A percentile compares a stretch with the other conserved stretches of the same genome.
phyloP scores from a whole-genome alignment of 1,140 invertebrate genomes.

The Wiebesia pumilae region DNA sequence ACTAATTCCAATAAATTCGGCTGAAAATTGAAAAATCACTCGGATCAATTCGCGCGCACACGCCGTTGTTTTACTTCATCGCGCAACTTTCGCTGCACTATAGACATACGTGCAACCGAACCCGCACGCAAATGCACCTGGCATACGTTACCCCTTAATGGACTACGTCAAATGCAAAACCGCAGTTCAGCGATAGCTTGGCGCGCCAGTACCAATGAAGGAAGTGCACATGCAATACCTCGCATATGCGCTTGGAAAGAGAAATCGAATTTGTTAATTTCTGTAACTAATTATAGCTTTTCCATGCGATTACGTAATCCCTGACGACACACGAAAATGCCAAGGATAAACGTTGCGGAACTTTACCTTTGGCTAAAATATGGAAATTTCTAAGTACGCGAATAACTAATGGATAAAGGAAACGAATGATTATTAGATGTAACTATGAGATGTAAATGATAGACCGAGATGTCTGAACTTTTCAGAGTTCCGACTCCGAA shows the following conservation, averaged over 20 bases:
- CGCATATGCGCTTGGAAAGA: conserved; percentile 3
- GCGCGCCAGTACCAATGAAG: not conserved
- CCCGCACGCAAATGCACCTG: conserved; percentile 24
- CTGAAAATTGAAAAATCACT: not conserved
- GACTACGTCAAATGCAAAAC: conserved; percentile 17
- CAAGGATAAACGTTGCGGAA: not conserved
- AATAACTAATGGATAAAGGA: not conserved
- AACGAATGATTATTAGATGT: not conserved
- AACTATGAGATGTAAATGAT: not conserved
- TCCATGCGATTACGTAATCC: not conserved
- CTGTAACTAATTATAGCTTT: conserved; percentile 1
- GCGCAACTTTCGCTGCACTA: not conserved
- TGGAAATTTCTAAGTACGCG: not conserved
- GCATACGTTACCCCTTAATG: conserved; percentile 11
- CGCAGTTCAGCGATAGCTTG: not conserved
- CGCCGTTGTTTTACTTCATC: conserved; percentile 15
- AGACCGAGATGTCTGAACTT: too few species aligned
- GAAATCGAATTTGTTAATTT: conserved; percentile 23
- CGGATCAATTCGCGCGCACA: not conserved
- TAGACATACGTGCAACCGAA: not conserved
- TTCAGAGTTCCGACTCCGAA: too few species aligned
- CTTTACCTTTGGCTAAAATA: not conserved
- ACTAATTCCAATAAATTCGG: too few species aligned
- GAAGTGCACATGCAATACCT: not conserved
- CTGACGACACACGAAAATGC: not conserved